Conservation (phyloP, 2,113 vertebrate species). For the Clinocottus analis region DNA sequence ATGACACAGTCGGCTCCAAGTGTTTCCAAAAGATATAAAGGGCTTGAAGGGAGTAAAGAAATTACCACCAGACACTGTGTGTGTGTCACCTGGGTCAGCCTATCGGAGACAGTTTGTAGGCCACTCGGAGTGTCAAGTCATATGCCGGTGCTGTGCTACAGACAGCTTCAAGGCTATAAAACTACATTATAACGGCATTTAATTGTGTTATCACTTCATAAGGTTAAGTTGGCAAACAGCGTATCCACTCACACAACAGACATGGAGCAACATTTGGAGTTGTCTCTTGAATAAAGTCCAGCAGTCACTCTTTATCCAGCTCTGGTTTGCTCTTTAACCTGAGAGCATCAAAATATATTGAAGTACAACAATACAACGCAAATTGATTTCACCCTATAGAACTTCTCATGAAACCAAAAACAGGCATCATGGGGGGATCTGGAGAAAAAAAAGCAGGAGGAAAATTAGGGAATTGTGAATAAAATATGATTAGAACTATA, state of each 20-base stretch:
- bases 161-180: neutral
- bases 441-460: too few relatives aligned
- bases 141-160: neutral
- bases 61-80: slow-evolving; percentile 3
- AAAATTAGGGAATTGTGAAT: too few relatives aligned
- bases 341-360: too few relatives aligned
- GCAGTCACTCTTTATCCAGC: neutral
- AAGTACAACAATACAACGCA: too few relatives aligned
- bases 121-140: neutral
- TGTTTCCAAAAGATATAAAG: slow-evolving; percentile 56
- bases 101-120: neutral
- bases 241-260: neutral
- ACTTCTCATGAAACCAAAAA: too few relatives aligned
- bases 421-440: too few relatives aligned
- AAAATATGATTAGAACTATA: too few relatives aligned
- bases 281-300: neutral
- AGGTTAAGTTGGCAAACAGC: slow-evolving; percentile 7
- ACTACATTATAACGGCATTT: neutral
- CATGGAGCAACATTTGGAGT: neutral
- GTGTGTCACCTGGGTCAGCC: slow-evolving; percentile 26
- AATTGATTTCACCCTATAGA: too few relatives aligned
- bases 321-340: neutral
- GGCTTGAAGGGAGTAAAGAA: slow-evolving; percentile 32
- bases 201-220: neutral
- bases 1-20: slow-evolving; percentile 27